phyloP scores from a whole-genome alignment of 2,113 vertebrate species.

The Pycnonotus jocosus region DNA sequence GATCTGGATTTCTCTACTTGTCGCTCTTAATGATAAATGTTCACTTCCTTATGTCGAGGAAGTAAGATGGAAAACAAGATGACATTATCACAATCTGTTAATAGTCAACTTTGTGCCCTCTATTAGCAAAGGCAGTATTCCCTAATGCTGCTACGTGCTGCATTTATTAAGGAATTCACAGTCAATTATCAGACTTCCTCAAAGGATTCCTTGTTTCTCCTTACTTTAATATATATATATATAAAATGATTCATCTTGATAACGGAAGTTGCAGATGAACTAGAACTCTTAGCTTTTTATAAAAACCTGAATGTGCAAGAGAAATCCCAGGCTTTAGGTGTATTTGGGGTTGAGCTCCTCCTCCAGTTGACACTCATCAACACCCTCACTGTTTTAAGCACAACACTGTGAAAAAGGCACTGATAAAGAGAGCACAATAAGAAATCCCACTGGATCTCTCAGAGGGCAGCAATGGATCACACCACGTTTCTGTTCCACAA shows the following conservation, averaged over 20 bases:
- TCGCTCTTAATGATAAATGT: background rate
- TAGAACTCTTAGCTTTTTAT: background rate
- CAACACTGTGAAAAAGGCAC: background rate
- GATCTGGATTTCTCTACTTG: background rate
- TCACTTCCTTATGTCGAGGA: background rate
- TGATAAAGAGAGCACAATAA: background rate
- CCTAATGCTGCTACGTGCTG: background rate
- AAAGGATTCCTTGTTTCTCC: background rate
- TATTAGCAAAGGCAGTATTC: background rate
- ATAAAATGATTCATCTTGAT: background rate
- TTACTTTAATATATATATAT: no score
- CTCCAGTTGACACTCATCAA: background rate
- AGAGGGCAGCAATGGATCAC: background rate
- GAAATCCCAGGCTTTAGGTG: background rate
- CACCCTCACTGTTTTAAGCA: background rate
- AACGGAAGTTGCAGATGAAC: background rate
- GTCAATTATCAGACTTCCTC: background rate
- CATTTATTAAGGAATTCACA: background rate
- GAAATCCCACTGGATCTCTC: background rate
- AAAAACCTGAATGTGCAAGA: background rate
- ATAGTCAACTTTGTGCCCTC: background rate
- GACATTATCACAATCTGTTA: slow-evolving; percentile 16
- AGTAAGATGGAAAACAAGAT: background rate
- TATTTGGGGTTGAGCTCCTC: background rate
- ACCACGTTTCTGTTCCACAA: background rate